These are phyloP conservation scores for Eupithecia dodoneata DNA, from an alignment of 2,888 invertebrate genomes.

Conservation along the genomic window DNA sequence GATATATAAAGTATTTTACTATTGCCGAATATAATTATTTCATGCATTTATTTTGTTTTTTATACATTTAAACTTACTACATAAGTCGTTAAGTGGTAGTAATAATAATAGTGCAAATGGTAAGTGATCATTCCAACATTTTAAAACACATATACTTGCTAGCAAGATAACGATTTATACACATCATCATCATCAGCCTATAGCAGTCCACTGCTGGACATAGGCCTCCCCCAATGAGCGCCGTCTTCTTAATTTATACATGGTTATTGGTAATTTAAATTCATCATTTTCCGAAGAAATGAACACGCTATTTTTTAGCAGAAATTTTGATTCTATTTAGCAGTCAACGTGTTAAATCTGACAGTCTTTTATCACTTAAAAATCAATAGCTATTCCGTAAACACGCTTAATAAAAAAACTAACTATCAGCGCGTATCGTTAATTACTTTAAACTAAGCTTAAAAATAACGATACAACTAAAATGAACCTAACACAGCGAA, in stretches of 20 bases:
- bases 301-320: neutral
- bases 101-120: neutral
- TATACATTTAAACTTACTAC: neutral
- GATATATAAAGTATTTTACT: neutral
- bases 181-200: too few relatives aligned
- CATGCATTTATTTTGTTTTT: neutral
- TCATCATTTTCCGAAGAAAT: neutral
- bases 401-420: too few relatives aligned
- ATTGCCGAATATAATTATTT: neutral
- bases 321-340: neutral
- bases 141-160: too few relatives aligned
- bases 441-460: neutral
- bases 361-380: neutral
- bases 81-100: neutral
- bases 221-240: too few relatives aligned
- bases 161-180: too few relatives aligned
- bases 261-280: too few relatives aligned
- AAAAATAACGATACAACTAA: neutral
- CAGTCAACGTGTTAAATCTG: neutral
- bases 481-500: neutral
- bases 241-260: too few relatives aligned
- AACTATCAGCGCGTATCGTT: neutral
- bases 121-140: neutral
- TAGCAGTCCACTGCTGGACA: too few relatives aligned
- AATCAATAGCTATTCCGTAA: neutral